phyloP scores from a whole-genome alignment of 2,113 vertebrate genomes.

The Peromyscus polionotus region DNA sequence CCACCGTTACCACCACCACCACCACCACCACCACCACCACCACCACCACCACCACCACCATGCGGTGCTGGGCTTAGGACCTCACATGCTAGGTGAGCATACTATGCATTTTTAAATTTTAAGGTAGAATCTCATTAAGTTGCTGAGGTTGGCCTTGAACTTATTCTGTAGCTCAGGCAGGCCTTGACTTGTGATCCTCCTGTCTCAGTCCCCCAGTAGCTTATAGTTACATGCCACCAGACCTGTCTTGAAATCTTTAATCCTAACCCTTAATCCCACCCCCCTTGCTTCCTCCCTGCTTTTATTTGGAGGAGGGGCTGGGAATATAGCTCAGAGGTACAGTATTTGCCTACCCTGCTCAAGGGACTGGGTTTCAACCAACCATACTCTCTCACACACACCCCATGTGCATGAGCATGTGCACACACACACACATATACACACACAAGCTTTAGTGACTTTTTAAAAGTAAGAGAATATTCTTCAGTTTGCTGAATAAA shows the following conservation, averaged over 20 bases:
- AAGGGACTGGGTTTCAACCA: neutral
- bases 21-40: neutral
- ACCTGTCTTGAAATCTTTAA: neutral
- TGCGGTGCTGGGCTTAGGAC: neutral
- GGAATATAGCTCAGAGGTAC: neutral
- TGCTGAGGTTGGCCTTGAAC: neutral
- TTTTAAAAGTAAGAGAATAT: neutral
- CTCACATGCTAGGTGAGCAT: neutral
- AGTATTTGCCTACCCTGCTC: neutral
- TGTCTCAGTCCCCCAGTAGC: neutral
- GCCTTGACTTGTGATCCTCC: neutral
- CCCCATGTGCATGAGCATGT: no score
- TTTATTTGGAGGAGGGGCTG: neutral
- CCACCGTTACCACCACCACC: neutral
- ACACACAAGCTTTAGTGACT: neutral
- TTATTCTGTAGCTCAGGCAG: neutral
- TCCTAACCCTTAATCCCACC: neutral
- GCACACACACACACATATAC: neutral
- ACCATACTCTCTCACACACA: no score
- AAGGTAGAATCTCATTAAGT: neutral
- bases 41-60: neutral
- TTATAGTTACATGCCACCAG: neutral
- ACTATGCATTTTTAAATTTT: neutral
- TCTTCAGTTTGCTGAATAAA: slow-evolving; percentile 55
- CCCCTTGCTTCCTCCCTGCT: neutral